Evolutionary conservation across 2,797 vertebrate genomes (phyloP), one percentile per base, ranked within the genome.

Genomic region (Fistularia commersonii): DNA sequence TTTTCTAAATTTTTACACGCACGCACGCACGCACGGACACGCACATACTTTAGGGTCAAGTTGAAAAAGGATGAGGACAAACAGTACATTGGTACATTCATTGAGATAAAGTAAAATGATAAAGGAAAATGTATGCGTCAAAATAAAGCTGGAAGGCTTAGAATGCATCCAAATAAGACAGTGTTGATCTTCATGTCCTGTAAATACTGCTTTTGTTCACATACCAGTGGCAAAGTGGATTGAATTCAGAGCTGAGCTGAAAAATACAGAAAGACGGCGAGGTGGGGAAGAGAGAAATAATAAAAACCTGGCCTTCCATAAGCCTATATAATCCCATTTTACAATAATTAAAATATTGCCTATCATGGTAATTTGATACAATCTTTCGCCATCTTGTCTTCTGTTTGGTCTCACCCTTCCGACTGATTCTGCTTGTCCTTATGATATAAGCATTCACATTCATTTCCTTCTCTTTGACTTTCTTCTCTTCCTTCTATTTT

Each of bases 1-100:
- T 76, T 85, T 88, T 84, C 83, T 82, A 87, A 83, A 85, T 82
- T 88, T 86, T 76, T 74, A 78, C 74, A 71, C 69, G 31, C 68
- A 54, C 36, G 39, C 65, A 45, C 31, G 39, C 55, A 48, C 45
- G 7, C 48, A 47, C 36, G n/a, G 31, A 33, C 13, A 3, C 13
- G 51, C 32, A 31, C 32, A 11, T 41, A 45, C 34, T 48, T 48
- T 47, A 51, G 61, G 6, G 37, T 3, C 41, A 35, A n/a, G 3
- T 15, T 8, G 9, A n/a, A 41, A 15, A 51, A 51, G 38, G 32
- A 7, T 12, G 13, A 8, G 14, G 45, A 57, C 11, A 46, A 39
- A 41, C 45, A 56, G 54, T 32, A 36, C n/a, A 33, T 44, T 14
- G 6, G 32, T 55, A 51, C 6, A 1, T 32, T n/a, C n/a, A n/a